Evolutionary conservation across 2,888 invertebrate species (phyloP), one percentile per base, ranked within the genome.

Genomic region (Acanthosoma haemorrhoidale): DNA sequence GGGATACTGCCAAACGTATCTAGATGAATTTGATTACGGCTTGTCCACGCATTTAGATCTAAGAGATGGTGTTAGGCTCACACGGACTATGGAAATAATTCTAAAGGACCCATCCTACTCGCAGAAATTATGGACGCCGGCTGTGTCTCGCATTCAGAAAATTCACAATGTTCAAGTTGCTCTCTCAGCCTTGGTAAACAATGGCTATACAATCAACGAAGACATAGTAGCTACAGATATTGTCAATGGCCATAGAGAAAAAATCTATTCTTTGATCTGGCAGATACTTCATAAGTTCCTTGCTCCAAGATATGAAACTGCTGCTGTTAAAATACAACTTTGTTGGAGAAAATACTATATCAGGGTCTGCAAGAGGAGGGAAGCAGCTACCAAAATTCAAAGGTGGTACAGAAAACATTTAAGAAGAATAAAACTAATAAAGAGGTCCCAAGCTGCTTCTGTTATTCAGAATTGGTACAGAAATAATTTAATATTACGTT

Each of bases 11-110:
- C 96, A 96, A 80, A 88, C 86, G 0, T 88, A 87, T 76, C 83
- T 96, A 18, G 91, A 96, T 76, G 95, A 96, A 80, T 94, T 90
- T 78, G 89, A 94, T 80, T 96, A 90, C 79, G 90, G 91, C 0
- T 91, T 95, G 0, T 86, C 85, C 58, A 88, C 89, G 77, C 82
- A 95, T 57, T 87, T 88, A 0, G 95, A 96, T 79, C 83, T 96
- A n/a, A 84, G 92, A 68, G 94, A 94, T 79, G 96, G 96, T 0
- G 86, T 95, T 0, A 84, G 94, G 64, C 80, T 96, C n/a, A 88
- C 91, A 0, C 88, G 88, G 77, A 86, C 94, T 0, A 87, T 93
- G 86, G 94, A 95, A 80, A 74, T 80, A 6, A 86, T 91, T 2
- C 82, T 93, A 79, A 85, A 84, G 43, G 63, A 84, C 85, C 71